phyloP scores from a whole-genome alignment of 2,888 invertebrate genomes.

The Agrilus biguttatus region DNA sequence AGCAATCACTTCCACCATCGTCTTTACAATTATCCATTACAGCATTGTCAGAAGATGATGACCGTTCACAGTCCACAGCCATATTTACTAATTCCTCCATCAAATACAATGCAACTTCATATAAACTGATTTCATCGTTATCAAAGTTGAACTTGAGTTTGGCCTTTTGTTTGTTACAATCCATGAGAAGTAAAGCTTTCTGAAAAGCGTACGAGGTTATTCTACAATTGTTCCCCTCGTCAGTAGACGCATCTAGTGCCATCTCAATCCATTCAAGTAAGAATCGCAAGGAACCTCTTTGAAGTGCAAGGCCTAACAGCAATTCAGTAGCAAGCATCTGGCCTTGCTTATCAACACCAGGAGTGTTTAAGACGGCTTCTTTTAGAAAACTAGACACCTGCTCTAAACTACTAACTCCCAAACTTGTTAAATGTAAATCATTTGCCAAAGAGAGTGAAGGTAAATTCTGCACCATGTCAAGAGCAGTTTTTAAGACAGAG shows the following conservation, averaged over 20 bases:
- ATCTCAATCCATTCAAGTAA: constrained; percentile 48
- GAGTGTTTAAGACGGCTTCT: constrained; percentile 34
- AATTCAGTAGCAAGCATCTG: constrained; percentile 35
- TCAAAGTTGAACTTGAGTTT: constrained; percentile 8
- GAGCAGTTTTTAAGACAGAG: constrained; percentile 42
- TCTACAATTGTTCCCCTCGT: constrained; percentile 10
- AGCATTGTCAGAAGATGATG: constrained; percentile 16
- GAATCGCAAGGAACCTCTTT: constrained; percentile 43
- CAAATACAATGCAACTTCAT: constrained; percentile 38
- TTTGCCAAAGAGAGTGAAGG: constrained; percentile 44
- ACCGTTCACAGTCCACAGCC: constrained; percentile 29
- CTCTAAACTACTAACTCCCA: constrained; percentile 37
- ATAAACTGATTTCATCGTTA: constrained; percentile 23
- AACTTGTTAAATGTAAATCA: constrained; percentile 38
- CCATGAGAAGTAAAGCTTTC: constrained; percentile 20
- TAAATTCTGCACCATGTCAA: constrained; percentile 37
- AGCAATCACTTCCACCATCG: constrained; percentile 32
- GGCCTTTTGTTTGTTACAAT: constrained; percentile 16
- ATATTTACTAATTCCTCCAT: constrained; percentile 36
- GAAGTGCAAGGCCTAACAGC: constrained; percentile 39
- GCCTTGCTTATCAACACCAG: constrained; percentile 34
- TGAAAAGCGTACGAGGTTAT: constrained; percentile 23
- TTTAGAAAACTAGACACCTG: constrained; percentile 40
- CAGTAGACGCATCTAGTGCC: constrained; percentile 32
- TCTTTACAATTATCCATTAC: constrained; percentile 1